Base-by-base conservation (phyloP, 2,888 invertebrate genomes). In the Muschampia plurimacula region DNA sequence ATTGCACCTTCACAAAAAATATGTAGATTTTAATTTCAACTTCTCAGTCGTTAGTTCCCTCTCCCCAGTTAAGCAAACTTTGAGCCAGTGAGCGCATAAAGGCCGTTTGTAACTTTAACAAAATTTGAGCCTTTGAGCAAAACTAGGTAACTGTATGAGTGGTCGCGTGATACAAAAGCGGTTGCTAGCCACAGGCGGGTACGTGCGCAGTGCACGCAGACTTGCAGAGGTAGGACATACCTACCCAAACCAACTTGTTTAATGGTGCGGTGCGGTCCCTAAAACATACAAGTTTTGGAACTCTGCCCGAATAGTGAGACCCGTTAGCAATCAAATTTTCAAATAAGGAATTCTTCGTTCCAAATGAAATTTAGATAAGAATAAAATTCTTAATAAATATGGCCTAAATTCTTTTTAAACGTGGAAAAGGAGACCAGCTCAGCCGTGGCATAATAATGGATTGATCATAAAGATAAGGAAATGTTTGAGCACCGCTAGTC, bases 71-170 rank as follows among this genome's bases (percentile, higher is more conserved):
- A 39, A 62, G 44, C 59, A 46, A 55, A 36, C 44, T 36, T 59
- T 13, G 59, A 57, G 22, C 44, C 64, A 71, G 65, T 49, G 71
- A 71, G 59, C 39, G 44, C 55, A 71, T 57, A 57, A 66, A 71
- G 65, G 49, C 71, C 7, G 59, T 32, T 57, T 32, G 39, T 66
- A 66, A 66, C 60, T 68, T 71, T 46, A 49, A 60, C 57, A 57
- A 57, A 57, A 66, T 71, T 71, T 66, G 66, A 65, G 49, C 71
- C 66, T 71, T 71, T 71, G 71, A 71, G 71, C 65, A 66, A 66
- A 71, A 71, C 71, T 71, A 71, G 60, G 65, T 66, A 28, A 57
- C 57, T 28, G 28, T 28, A 59, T 55, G 60, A 66, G 71, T 39
- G 70, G 59, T 36, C 70, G 65, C 62, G 59, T 13, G 59, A 49